Evolutionary conservation across 2,888 invertebrate genomes (phyloP).

Genomic region (Hydraecia micacea): DNA sequence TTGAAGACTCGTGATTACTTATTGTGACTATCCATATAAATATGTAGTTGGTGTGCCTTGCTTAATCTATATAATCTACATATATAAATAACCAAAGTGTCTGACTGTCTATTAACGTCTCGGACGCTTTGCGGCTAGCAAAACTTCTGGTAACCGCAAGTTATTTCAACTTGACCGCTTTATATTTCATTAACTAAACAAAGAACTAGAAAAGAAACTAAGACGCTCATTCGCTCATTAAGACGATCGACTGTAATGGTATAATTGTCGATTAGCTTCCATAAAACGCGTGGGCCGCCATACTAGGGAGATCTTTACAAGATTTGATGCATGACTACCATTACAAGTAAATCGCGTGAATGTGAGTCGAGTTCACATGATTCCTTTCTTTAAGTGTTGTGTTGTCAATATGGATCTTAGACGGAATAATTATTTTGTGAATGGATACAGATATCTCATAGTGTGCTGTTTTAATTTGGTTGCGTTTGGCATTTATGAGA

Average conservation of each 20-base stretch:
- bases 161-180: slow-evolving; percentile 30
- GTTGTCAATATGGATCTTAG: not conserved
- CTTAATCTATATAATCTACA: no score
- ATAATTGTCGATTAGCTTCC: slow-evolving; percentile 15
- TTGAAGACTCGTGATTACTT: no score
- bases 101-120: slow-evolving; percentile 10
- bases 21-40: no score
- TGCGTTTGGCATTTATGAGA: not conserved
- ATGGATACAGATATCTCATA: slow-evolving; percentile 16
- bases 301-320: slow-evolving; percentile 7
- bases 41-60: no score
- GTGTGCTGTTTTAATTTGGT: not conserved
- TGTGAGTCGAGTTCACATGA: slow-evolving; percentile 9
- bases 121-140: not conserved
- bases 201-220: not conserved
- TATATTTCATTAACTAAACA: not conserved
- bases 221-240: slow-evolving; percentile 26
- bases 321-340: slow-evolving; percentile 11
- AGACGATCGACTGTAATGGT: slow-evolving; percentile 1
- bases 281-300: slow-evolving; percentile 3
- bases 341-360: slow-evolving; percentile 22
- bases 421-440: not conserved
- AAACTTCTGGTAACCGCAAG: slow-evolving; percentile 15
- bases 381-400: slow-evolving; percentile 26
- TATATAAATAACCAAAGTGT: not conserved